Conservation (phyloP, 2,797 vertebrate genomes). For the Echeneis naucrates region DNA sequence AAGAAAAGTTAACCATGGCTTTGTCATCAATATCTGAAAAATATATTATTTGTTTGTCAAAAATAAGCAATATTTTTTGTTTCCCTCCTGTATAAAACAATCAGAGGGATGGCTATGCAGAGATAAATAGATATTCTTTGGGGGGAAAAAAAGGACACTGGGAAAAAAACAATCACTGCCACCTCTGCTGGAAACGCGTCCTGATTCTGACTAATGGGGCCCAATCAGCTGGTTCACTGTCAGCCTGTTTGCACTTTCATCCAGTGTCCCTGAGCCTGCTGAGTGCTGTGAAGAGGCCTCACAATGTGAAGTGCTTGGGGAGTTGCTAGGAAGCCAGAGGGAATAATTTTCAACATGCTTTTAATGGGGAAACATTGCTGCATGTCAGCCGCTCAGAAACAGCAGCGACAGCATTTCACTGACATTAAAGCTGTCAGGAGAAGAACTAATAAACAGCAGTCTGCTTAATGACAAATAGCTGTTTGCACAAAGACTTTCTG, state of each 20-base stretch:
- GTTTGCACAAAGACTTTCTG: background rate
- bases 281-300: constrained; percentile 46
- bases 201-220: constrained; percentile 63
- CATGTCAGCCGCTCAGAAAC: constrained; percentile 34
- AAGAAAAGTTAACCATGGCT: background rate
- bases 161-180: background rate
- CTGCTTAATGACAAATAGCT: constrained; percentile 40
- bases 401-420: constrained; percentile 38
- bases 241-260: constrained; percentile 55
- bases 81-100: background rate
- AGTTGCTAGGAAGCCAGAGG: constrained; percentile 82
- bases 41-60: background rate
- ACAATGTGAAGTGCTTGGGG: constrained; percentile 62
- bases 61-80: background rate
- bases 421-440: constrained; percentile 7
- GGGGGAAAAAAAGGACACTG: constrained; percentile 3
- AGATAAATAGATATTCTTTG: background rate
- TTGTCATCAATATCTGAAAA: background rate
- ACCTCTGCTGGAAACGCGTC: constrained; percentile 49
- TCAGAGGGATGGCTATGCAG: background rate
- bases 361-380: constrained; percentile 54
- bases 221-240: constrained; percentile 50
- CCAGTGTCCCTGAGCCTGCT: constrained; percentile 50
- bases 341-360: constrained; percentile 58
- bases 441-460: constrained; percentile 25